Base-by-base conservation (phyloP, 2,888 invertebrate genomes). In the Hypomecis atomaria region DNA sequence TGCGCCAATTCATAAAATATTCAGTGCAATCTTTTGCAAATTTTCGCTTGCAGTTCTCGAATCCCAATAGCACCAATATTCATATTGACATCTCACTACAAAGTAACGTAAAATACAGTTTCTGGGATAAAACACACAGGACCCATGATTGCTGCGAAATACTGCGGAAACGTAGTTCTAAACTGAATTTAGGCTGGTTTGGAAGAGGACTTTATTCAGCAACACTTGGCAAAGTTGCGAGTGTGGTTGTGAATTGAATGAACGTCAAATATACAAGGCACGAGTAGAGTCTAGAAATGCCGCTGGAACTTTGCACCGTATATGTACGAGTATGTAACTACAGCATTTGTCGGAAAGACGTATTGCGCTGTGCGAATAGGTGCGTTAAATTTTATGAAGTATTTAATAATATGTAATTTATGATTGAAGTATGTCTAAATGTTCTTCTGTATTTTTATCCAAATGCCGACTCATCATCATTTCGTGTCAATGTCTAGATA, bases 161-260 rank as follows among this genome's bases (percentile, higher is more conserved):
- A 81, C 77, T 76, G 72, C 74, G 63, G 71, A 59, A 78, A 75
- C 75, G 75, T 73, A 71, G 71, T 67, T 70, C 73, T 69, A 83
- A 86, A 85, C 80, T 79, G 79, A 84, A 82, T 87, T 87, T 79
- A 81, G 78, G 83, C 75, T 79, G 81, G 80, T 88, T 86, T 81
- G 82, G 78, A 81, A 76, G 79, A 79, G 76, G 84, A 86, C 84
- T 88, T 83, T 84, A 86, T 87, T 86, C 82, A 82, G 78, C 75
- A 78, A 73, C 81, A 80, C 79, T 87, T 82, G 76, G 75, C 73
- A 74, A 83, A 84, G 81, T 83, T 77, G 80, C 68, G 75, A 71
- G 71, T 76, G 77, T 71, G 80, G 83, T 80, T 84, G 85, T 84
- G 86, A 89, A 88, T 87, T 84, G 86, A 89, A 89, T 90, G 84